Conservation (phyloP, 2,888 invertebrate species). For the Chloroclysta siterata region DNA sequence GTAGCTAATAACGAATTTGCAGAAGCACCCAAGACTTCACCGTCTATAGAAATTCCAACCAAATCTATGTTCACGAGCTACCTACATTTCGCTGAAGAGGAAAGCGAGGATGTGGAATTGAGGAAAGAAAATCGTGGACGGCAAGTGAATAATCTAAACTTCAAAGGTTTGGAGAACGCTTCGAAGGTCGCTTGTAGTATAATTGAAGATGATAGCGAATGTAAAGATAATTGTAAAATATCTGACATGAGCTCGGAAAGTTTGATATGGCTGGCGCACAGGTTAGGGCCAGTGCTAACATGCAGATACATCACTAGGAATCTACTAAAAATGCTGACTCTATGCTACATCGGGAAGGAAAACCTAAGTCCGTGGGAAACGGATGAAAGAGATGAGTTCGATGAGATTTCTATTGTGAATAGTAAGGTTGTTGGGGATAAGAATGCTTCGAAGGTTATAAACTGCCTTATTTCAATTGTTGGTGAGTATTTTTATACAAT, state of each 20-base stretch:
- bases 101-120: conserved; percentile 53
- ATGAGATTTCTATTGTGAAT: conserved; percentile 87
- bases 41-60: conserved; percentile 89
- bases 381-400: conserved; percentile 76
- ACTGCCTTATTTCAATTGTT: conserved; percentile 94
- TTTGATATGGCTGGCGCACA: conserved; percentile 95
- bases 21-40: conserved; percentile 76
- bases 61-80: conserved; percentile 79
- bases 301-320: conserved; percentile 96
- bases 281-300: conserved; percentile 96
- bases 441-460: conserved; percentile 94
- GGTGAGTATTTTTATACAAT: conserved; percentile 84
- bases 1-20: conserved; percentile 53
- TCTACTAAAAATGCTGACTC: conserved; percentile 95
- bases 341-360: conserved; percentile 95
- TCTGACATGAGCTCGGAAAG: conserved; percentile 95
- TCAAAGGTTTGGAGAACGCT: conserved; percentile 48
- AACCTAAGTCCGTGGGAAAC: conserved; percentile 85
- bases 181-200: conserved; percentile 46
- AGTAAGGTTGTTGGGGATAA: conserved; percentile 90
- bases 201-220: conserved; percentile 53
- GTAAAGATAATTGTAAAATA: conserved; percentile 83
- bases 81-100: conserved; percentile 75
- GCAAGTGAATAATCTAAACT: conserved; percentile 58
- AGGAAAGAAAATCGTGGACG: conserved; percentile 49